Conservation (phyloP, 2,888 invertebrate species). For the Mythimna albipuncta region DNA sequence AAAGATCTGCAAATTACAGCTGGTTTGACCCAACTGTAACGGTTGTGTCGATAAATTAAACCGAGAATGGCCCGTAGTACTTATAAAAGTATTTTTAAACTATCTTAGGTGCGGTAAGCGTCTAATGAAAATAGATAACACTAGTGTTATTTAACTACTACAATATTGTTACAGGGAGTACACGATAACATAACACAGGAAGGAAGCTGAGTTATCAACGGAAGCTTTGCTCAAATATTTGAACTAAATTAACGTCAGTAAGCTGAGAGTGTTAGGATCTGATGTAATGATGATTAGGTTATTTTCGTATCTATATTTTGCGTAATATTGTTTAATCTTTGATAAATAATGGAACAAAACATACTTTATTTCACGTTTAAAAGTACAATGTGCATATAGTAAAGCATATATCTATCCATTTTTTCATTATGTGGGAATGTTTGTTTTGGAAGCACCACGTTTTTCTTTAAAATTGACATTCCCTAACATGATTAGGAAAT, state of each 20-base stretch:
- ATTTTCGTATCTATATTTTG: conserved; percentile 16
- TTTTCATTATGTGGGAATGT: too few relatives aligned
- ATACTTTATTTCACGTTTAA: too few relatives aligned
- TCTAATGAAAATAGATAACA: conserved; percentile 53
- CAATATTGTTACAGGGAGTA: conserved; percentile 34
- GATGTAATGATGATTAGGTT: conserved; percentile 28
- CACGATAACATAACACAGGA: conserved; percentile 73
- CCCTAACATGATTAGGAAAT: not conserved
- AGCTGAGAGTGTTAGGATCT: conserved; percentile 57
- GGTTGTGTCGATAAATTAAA: too few relatives aligned
- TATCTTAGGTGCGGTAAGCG: conserved; percentile 32
- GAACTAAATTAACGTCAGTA: conserved; percentile 58
- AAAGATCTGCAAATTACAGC: too few relatives aligned
- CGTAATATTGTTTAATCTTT: not conserved
- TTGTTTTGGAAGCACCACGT: too few relatives aligned
- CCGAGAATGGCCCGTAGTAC: not conserved
- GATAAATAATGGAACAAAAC: not conserved
- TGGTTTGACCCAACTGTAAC: too few relatives aligned
- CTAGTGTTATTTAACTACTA: conserved; percentile 32
- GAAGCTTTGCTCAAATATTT: conserved; percentile 75
- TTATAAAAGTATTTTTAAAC: not conserved
- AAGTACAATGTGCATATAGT: too few relatives aligned
- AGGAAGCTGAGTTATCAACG: conserved; percentile 84
- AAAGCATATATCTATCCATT: too few relatives aligned
- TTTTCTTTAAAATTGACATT: not conserved